Conservation (phyloP, 2,888 invertebrate genomes). For the Strigamia maritima region DNA sequence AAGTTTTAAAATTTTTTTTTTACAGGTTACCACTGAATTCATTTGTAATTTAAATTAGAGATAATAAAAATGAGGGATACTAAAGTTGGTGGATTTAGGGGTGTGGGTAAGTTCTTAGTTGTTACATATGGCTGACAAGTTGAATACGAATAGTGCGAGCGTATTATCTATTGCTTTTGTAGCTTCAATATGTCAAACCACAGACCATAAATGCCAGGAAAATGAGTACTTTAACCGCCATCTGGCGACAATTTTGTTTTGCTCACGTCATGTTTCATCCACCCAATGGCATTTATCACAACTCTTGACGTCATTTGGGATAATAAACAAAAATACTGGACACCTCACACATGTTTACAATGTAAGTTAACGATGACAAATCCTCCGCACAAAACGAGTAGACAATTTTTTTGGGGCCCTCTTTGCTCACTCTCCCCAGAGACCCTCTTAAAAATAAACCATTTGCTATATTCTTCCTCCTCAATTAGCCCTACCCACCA, state of each 20-base stretch:
- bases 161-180: conserved; percentile 17
- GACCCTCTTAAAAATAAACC: background rate
- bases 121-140: conserved; percentile 21
- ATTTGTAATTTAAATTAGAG: conserved; percentile 19
- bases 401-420: conserved; percentile 1
- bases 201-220: conserved; percentile 9
- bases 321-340: conserved; percentile 22
- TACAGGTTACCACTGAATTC: background rate
- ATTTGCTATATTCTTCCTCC: background rate
- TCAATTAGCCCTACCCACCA: background rate
- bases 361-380: conserved; percentile 20
- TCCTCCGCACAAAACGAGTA: background rate
- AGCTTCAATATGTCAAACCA: conserved; percentile 27
- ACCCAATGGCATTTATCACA: conserved; percentile 27
- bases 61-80: background rate
- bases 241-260: conserved; percentile 22
- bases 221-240: conserved; percentile 20
- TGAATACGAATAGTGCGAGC: conserved; percentile 12
- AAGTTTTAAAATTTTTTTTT: background rate
- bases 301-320: conserved; percentile 24
- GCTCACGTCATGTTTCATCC: conserved; percentile 24
- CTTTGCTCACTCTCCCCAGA: background rate
- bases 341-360: conserved; percentile 27
- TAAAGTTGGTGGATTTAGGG: background rate
- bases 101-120: background rate